Percentiles rank a stretch among this genome's conserved stretches.
Conservation (phyloP, 2,888 invertebrate genomes). For the Matsumyia berberina region DNA sequence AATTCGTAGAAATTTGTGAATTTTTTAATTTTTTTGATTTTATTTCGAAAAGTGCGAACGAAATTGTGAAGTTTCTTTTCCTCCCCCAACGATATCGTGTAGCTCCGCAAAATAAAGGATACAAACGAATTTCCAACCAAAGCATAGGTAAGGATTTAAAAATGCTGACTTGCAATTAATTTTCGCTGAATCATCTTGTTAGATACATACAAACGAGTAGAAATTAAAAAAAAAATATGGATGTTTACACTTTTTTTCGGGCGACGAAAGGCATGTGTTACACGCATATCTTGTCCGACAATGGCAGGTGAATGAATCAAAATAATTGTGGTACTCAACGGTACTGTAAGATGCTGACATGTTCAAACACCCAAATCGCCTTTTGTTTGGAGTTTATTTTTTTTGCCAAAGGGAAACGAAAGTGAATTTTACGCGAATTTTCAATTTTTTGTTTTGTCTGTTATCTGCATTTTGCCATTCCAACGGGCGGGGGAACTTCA, state of each 20-base stretch:
- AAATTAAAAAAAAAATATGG: not conserved
- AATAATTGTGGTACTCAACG: slow-evolving; percentile 23
- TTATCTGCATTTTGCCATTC: slow-evolving; percentile 16
- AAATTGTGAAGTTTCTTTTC: not conserved
- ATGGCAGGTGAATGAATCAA: not conserved
- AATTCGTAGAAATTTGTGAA: slow-evolving; percentile 3
- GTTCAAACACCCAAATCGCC: not conserved
- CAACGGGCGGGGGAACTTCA: slow-evolving; percentile 22
- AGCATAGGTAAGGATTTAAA: slow-evolving; percentile 18
- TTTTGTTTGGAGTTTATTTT: not conserved
- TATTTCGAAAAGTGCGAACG: not conserved
- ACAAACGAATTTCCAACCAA: not conserved
- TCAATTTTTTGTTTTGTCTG: slow-evolving; percentile 1
- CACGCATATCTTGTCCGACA: not conserved
- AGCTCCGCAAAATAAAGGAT: slow-evolving; percentile 22
- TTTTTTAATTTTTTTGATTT: not conserved
- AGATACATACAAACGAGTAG: too few relatives aligned
- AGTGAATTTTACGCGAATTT: slow-evolving; percentile 47
- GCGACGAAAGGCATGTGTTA: not conserved
- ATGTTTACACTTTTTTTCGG: not conserved
- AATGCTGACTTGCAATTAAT: not conserved
- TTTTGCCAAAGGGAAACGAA: slow-evolving; percentile 30
- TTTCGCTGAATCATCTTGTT: not conserved
- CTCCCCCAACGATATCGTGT: not conserved
- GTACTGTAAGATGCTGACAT: not conserved